Base-by-base conservation (phyloP, 2,888 invertebrate species). In the Drosophila dives region DNA sequence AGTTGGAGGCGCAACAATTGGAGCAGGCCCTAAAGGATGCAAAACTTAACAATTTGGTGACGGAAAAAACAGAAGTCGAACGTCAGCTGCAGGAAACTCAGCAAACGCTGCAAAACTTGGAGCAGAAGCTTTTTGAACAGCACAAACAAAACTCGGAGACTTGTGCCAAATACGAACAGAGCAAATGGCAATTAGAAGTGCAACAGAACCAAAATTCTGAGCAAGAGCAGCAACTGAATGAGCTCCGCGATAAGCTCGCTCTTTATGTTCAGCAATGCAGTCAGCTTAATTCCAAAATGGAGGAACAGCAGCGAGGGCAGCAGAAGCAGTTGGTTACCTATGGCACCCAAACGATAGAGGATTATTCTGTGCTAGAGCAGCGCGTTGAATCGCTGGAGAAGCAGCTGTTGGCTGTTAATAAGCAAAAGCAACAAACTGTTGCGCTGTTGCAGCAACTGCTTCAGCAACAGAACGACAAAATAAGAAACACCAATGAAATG, bases 401-500 rank as follows among this genome's bases (percentile, higher is more conserved):
- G 42, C 74, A 90, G 51, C 61, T 87, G 36, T 23, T 66, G 51
- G 33, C 77, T 29, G 76, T 83, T 7, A 74, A 65, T 8, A 33
- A 56, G 2, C 86, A 86, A 32, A 89, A 80, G 48, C 54, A 69
- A 12, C 82, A 89, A 56, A 86, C 87, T 0, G 79, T 92, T 38
- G 68, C 72, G 0, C 58, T 91, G 15, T 73, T 93, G 36, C 83
- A 88, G 29, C 73, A 82, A 53, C 64, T 91, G 26, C 55, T 92
- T 2, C 75, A 77, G 7, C 86, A 91, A 4, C 92, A 92, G 68
- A 82, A 85, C 34, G 81, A 81, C 4, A 92, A 91, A 72, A 86
- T 92, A 10, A 69, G 68, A 20, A 86, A 85, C 36, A 75, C 92
- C 3, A 84, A 79, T 54, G 80, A 84, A 64, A 86, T 91, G 63